Evolutionary conservation across 2,888 invertebrate genomes (phyloP).

Genomic region (Protodeltote pygarga): DNA sequence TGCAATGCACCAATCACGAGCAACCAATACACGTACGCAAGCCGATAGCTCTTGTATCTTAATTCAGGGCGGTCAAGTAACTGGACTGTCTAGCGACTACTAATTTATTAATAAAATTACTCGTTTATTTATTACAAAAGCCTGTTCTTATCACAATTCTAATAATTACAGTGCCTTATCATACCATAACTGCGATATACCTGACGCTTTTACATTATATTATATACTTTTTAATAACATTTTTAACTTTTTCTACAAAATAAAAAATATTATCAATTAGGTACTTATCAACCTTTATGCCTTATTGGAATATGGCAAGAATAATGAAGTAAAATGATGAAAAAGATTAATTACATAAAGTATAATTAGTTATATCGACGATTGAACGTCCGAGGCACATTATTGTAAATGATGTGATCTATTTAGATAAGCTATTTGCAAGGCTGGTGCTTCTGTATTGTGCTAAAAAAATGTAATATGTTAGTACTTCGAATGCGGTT

Average conservation of each 20-base stretch:
- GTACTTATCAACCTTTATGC: conserved; percentile 42
- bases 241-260: conserved; percentile 34
- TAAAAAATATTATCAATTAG: conserved; percentile 38
- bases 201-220: conserved; percentile 26
- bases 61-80: too few relatives aligned
- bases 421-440: conserved; percentile 21
- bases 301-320: conserved; percentile 52
- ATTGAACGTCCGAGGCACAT: conserved; percentile 30
- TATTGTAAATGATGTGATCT: conserved; percentile 31
- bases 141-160: conserved; percentile 31
- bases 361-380: conserved; percentile 16
- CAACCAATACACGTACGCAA: too few relatives aligned
- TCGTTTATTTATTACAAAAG: conserved; percentile 43
- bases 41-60: too few relatives aligned
- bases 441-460: too few relatives aligned
- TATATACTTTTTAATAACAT: conserved; percentile 24
- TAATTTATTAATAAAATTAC: too few relatives aligned
- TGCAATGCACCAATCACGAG: too few relatives aligned
- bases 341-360: conserved; percentile 19
- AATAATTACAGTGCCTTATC: conserved; percentile 22
- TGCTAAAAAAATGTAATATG: too few relatives aligned
- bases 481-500: too few relatives aligned
- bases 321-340: conserved; percentile 25
- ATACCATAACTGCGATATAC: conserved; percentile 16
- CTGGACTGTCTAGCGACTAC: conserved; percentile 43